These are phyloP conservation scores for Aphidius ervi DNA, from an alignment of 1,140 invertebrate species.

Conservation along the genomic window DNA sequence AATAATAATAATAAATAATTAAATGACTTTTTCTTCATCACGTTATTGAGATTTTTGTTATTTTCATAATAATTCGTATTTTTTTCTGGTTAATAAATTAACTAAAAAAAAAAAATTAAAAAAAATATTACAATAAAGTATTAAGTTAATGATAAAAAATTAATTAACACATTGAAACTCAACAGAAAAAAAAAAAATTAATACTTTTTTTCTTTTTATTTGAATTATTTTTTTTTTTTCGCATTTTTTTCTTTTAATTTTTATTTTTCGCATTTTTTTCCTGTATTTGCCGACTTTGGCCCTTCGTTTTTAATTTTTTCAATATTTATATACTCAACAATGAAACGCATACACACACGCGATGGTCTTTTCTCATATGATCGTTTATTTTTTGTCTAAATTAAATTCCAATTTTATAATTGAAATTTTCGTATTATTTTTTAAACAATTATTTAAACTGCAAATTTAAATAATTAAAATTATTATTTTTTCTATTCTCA, in stretches of 20 bases:
- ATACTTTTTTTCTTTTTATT: conserved; percentile 26
- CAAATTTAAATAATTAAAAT: no score
- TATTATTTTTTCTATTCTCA: background rate
- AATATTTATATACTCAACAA: background rate
- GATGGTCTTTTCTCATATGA: no score
- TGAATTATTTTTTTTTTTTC: background rate
- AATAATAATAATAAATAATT: no score
- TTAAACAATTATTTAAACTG: background rate
- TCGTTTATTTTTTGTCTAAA: no score
- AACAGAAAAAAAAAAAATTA: conserved; percentile 46
- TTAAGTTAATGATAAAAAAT: conserved; percentile 41
- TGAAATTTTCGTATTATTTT: background rate
- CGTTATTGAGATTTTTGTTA: no score
- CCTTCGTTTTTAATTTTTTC: conserved; percentile 1
- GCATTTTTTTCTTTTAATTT: conserved; percentile 13
- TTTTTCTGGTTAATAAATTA: conserved; percentile 10
- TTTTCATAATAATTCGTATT: no score
- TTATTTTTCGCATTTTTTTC: conserved; percentile 14
- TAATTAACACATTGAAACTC: conserved; percentile 46
- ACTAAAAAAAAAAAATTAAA: conserved; percentile 18
- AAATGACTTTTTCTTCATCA: no score
- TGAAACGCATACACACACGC: no score
- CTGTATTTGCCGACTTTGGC: conserved; percentile 13
- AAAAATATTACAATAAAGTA: conserved; percentile 30
- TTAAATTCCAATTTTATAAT: no score